These are phyloP conservation scores for Neodiprion lecontei DNA, from an alignment of 1,140 invertebrate species.

Conservation along the genomic window DNA sequence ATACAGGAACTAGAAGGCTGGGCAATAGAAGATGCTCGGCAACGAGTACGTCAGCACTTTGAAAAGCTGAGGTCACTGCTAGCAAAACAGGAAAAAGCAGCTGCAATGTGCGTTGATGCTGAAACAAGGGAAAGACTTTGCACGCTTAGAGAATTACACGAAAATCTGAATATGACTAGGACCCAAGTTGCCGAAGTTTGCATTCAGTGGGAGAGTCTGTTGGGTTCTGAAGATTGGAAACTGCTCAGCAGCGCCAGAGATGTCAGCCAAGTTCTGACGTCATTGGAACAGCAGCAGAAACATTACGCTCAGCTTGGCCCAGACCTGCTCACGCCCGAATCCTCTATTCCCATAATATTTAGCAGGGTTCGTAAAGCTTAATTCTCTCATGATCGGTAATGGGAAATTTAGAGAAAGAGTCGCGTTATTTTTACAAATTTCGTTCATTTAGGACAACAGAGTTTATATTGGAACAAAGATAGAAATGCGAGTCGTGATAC, in stretches of 20 bases:
- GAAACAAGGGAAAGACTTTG: conserved; percentile 67
- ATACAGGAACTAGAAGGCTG: conserved; percentile 56
- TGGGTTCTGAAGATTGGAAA: conserved; percentile 67
- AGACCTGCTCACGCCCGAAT: conserved; percentile 66
- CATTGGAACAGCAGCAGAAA: conserved; percentile 68
- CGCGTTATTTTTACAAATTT: conserved; percentile 11
- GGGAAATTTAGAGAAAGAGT: neutral
- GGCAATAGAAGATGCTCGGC: conserved; percentile 48
- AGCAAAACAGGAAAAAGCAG: conserved; percentile 66
- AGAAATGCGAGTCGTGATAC: conserved; percentile 69
- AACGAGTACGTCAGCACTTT: conserved; percentile 65
- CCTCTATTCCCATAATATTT: conserved; percentile 70
- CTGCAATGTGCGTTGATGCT: conserved; percentile 66
- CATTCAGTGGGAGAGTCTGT: conserved; percentile 65
- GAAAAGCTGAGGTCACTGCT: conserved; percentile 63
- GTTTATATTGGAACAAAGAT: conserved; percentile 72
- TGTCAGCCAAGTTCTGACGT: conserved; percentile 63
- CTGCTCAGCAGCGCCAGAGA: conserved; percentile 63
- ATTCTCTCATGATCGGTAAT: neutral
- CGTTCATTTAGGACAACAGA: conserved; percentile 64
- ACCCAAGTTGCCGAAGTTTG: conserved; percentile 67
- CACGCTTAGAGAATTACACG: conserved; percentile 66
- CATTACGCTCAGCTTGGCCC: conserved; percentile 66
- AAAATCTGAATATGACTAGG: conserved; percentile 65
- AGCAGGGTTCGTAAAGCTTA: conserved; percentile 61